Percentiles rank a stretch among this genome's conserved stretches.
phyloP scores from a whole-genome alignment of 2,888 invertebrate genomes.

The Ariolimax columbianus region DNA sequence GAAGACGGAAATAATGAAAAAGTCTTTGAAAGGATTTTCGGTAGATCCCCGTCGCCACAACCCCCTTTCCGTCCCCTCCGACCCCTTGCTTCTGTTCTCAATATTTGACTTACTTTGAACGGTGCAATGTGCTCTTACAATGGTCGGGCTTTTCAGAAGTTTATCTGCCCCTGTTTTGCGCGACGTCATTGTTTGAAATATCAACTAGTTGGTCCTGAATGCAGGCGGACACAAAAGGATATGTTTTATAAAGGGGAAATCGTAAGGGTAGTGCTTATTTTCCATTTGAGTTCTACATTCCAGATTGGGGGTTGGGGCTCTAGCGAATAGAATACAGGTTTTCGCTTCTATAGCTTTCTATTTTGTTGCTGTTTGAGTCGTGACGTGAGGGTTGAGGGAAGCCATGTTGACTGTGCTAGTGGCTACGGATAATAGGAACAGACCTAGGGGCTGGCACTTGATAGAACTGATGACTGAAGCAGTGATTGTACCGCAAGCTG shows the following conservation, averaged over 20 bases:
- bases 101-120: conserved; percentile 35
- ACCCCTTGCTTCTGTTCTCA: conserved; percentile 19
- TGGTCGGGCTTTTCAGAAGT: conserved; percentile 16
- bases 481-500: background rate
- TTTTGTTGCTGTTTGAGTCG: conserved; percentile 9
- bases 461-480: conserved; percentile 15
- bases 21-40: background rate
- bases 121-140: conserved; percentile 17
- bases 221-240: background rate
- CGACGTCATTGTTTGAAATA: conserved; percentile 17
- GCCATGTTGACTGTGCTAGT: background rate
- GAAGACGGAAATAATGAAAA: conserved; percentile 8
- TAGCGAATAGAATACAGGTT: background rate
- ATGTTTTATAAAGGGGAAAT: conserved; percentile 7
- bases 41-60: too few species aligned
- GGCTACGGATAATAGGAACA: background rate
- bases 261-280: background rate
- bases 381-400: background rate
- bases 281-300: background rate
- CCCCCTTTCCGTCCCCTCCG: background rate
- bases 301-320: background rate
- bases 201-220: conserved; percentile 12
- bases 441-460: background rate
- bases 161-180: conserved; percentile 2
- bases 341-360: background rate